Evolutionary conservation across 2,113 vertebrate species (phyloP).

Genomic region (Myrmecophaga tridactyla): DNA sequence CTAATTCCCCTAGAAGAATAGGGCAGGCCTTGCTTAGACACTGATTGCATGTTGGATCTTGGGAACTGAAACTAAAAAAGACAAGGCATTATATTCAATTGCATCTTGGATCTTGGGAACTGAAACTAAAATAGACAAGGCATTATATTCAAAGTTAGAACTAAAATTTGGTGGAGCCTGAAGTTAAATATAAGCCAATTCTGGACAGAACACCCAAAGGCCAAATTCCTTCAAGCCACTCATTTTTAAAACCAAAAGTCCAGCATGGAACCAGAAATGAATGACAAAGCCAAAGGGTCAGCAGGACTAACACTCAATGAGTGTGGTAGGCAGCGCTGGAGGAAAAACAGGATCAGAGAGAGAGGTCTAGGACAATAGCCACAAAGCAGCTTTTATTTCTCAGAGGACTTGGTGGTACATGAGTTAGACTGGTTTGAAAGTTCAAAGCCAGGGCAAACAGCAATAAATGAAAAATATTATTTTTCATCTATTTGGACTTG

Average conservation of each 20-base stretch:
- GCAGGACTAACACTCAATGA: not conserved
- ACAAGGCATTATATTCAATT: not conserved
- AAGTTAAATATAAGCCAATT: not conserved
- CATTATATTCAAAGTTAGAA: not conserved
- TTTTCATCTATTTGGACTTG: constrained; percentile 1
- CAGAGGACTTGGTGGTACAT: not conserved
- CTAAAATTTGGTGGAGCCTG: not conserved
- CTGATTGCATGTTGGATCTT: not conserved
- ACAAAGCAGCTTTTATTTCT: constrained; percentile 21
- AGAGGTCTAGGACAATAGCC: not conserved
- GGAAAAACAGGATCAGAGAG: not conserved
- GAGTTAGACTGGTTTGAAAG: constrained; percentile 31
- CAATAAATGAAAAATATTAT: constrained; percentile 1
- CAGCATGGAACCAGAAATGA: not conserved
- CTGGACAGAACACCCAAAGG: not conserved
- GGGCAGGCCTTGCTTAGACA: not conserved
- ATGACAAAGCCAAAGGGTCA: not conserved
- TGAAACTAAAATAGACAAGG: not conserved
- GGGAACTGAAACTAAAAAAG: not conserved
- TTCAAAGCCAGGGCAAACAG: constrained; percentile 40
- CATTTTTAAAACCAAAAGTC: not conserved
- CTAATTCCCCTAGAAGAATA: not conserved
- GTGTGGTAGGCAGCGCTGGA: rapidly evolving
- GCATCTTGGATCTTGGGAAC: too few species aligned
- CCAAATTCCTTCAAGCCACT: not conserved